Base-by-base conservation (phyloP, 2,888 invertebrate species). In the Pristionchus maxplancki region DNA sequence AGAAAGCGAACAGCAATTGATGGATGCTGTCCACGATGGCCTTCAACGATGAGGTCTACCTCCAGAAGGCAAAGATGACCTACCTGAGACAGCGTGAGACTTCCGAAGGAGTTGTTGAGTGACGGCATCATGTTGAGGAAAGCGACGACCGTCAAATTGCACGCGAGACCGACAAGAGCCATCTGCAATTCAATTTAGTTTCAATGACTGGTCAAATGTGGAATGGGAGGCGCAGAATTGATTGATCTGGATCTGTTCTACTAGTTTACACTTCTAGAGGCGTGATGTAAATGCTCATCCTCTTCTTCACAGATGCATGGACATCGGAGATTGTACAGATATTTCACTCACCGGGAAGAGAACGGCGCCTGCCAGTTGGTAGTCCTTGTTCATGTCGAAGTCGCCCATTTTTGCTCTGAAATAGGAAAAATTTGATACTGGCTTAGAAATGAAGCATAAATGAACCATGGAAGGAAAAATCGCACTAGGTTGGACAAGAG, bases 101-200 rank as follows among this genome's bases (percentile, higher is more conserved):
- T 74, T 28, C 91, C 91, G 67, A 91, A 91, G 13, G 90, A 87
- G 81, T 90, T 89, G 62, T 91, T 89, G n/a, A 91, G 86, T 0
- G 90, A 89, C 8, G 90, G 89, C 1, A 90, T 87, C 24, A 84
- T 53, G 37, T 89, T 89, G 37, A 90, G 90, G 34, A 91, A 74
- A n/a, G 89, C 71, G 4, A 90, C 90, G 17, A 91, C 89, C 0
- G 89, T 89, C 89, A 90, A 90, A 58, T 91, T 91, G 87, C 89
- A 88, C 2, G 81, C 58, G 37, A 91, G 89, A 62, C 91, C 91
- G 28, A 90, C 44, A 2, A 89, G 62, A 5, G 90, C 90, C 6
- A 90, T 28, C 91, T 91, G 88, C 15, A 15, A 37, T 28, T 9
- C 37, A 44, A 3, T n/a, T 34, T 13, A 67, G 31, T 67, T 67